Evolutionary conservation across 92 coral and sea anemone species (phyloP).

Genomic region (Palythoa grandis): DNA sequence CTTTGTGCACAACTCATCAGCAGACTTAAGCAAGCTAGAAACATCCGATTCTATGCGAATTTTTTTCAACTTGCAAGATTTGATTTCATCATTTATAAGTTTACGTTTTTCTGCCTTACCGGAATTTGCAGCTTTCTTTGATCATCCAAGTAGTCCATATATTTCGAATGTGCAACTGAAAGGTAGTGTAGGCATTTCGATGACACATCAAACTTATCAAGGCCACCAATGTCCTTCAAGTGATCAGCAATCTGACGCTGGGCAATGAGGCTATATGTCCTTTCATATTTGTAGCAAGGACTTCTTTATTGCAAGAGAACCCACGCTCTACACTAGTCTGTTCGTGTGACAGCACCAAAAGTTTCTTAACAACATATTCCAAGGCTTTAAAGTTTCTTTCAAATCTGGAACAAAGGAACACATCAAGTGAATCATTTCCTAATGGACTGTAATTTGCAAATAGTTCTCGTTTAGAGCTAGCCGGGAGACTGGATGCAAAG

Average conservation of each 20-base stretch:
- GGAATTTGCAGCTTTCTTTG: slow-evolving; percentile 8
- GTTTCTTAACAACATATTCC: slow-evolving; percentile 36
- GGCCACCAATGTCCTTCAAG: slow-evolving; percentile 13
- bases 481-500: neutral
- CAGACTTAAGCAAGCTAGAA: slow-evolving; percentile 1
- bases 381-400: slow-evolving; percentile 34
- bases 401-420: slow-evolving; percentile 49
- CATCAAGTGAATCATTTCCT: slow-evolving; percentile 26
- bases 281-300: slow-evolving; percentile 2
- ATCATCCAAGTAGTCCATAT: slow-evolving; percentile 5
- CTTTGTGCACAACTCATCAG: neutral
- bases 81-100: slow-evolving; percentile 17
- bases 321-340: slow-evolving; percentile 9
- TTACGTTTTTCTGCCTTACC: slow-evolving; percentile 19
- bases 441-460: neutral
- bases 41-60: slow-evolving; percentile 4
- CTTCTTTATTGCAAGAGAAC: slow-evolving; percentile 1
- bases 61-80: slow-evolving; percentile 16
- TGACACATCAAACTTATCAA: neutral
- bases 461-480: neutral
- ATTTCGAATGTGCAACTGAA: slow-evolving; percentile 8
- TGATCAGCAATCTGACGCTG: slow-evolving; percentile 14
- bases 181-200: slow-evolving; percentile 9
- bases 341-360: slow-evolving; percentile 53
- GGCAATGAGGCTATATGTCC: neutral